Conservation (phyloP, 1,140 invertebrate species). For the Halotydeus destructor region DNA sequence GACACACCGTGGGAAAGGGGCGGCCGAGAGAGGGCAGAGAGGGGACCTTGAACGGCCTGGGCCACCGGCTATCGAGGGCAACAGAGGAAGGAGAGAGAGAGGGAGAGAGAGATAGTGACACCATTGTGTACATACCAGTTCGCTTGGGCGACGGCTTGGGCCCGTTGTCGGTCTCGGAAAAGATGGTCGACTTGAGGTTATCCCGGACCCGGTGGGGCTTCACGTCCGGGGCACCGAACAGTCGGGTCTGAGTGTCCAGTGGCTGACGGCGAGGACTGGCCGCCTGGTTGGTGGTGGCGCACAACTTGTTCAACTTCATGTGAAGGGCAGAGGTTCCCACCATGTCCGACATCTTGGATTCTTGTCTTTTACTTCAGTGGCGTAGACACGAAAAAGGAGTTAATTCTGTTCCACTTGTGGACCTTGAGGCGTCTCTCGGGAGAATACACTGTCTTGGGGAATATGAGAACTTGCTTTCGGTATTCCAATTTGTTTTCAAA, state of each 20-base stretch:
- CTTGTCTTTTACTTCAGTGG: not conserved
- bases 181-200: slow-evolving; percentile 1
- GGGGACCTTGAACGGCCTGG: no score
- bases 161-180: not conserved
- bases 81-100: no score
- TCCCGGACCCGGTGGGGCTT: not conserved
- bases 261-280: not conserved
- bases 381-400: not conserved
- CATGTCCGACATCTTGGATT: not conserved
- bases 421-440: not conserved
- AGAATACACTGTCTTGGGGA: not conserved
- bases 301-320: not conserved
- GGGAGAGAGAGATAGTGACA: no score
- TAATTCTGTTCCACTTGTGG: not conserved
- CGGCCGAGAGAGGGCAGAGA: no score
- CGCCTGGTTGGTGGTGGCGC: not conserved
- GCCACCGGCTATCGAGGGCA: no score
- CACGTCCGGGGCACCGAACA: slow-evolving; percentile 4
- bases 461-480: not conserved
- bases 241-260: slow-evolving; percentile 1
- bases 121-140: no score
- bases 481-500: not conserved
- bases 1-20: no score
- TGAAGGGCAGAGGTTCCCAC: not conserved
- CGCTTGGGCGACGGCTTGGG: no score